Base-by-base conservation (phyloP, 2,888 invertebrate species). In the Meiosimyza platycephala region DNA sequence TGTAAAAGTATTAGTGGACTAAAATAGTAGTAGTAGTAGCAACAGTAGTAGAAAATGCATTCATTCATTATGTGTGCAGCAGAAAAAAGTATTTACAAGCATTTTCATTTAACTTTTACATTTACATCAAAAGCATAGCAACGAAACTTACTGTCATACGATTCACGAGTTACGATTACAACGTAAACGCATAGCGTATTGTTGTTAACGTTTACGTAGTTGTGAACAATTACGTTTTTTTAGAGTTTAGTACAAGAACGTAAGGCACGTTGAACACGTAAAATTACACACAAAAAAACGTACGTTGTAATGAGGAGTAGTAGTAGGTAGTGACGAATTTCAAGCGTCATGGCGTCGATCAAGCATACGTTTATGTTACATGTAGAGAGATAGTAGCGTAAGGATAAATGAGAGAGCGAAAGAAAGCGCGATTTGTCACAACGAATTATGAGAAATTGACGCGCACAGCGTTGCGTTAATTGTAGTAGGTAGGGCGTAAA, bases 41-140 rank as follows among this genome's bases (percentile, higher is more conserved):
- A 62, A 22, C 60, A 70, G n/a, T 59, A 60, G 62, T 65, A 69
- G 55, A 33, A 40, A 51, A 52, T 69, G 68, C 68, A 69, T 59
- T 69, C 68, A 18, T 69, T 69, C 33, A 50, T 22, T 33, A 62
- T 40, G 50, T 13, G 59, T 60, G 68, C 70, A 62, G 51, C 18
- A 48, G 51, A 77, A 82, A 79, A 77, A 82, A 80, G 80, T 83
- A 82, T 84, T 84, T 84, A 84, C 84, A 84, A 82, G 84, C 84
- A 84, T 84, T 84, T 84, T 83, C 83, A 81, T 80, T 80, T 79
- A 80, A 83, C 82, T 83, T 40, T 82, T 79, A 80, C 82, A 82
- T 79, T 80, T 78, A 80, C 81, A 79, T 76, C 78, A 77, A 73
- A 76, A 72, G 73, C 69, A 75, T 73, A 75, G 76, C 77, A 75